Conservation (phyloP, 2,888 invertebrate species). For the Eupithecia centaureata region DNA sequence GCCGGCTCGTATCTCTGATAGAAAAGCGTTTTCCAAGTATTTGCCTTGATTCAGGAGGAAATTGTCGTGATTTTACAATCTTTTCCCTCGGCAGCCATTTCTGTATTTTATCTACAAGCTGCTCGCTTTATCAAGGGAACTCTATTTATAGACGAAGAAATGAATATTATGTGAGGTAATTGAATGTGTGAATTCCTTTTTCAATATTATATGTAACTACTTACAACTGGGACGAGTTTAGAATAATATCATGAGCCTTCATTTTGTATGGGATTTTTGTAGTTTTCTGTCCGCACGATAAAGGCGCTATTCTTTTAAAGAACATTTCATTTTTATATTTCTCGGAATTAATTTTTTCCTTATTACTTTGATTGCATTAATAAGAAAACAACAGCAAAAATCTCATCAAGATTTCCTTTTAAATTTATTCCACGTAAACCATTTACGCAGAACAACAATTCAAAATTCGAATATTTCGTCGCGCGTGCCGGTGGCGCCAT, state of each 20-base stretch:
- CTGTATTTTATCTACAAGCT: conserved; percentile 3
- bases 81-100: background rate
- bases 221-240: too few species aligned
- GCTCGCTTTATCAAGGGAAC: background rate
- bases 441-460: conserved; percentile 17
- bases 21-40: conserved; percentile 5
- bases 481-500: conserved; percentile 34
- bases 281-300: too few species aligned
- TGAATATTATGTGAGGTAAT: background rate
- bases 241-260: too few species aligned
- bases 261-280: too few species aligned
- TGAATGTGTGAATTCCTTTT: background rate
- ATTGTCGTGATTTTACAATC: conserved; percentile 10
- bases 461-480: conserved; percentile 8
- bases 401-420: conserved; percentile 3
- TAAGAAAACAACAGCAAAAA: background rate
- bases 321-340: background rate
- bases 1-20: background rate
- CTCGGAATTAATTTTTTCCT: background rate
- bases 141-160: background rate
- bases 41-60: conserved; percentile 10
- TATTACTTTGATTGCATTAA: background rate
- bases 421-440: conserved; percentile 16
- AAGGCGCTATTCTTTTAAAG: too few species aligned
- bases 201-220: too few species aligned